phyloP scores from a whole-genome alignment of 2,888 invertebrate genomes.

The Drosophila testacea region DNA sequence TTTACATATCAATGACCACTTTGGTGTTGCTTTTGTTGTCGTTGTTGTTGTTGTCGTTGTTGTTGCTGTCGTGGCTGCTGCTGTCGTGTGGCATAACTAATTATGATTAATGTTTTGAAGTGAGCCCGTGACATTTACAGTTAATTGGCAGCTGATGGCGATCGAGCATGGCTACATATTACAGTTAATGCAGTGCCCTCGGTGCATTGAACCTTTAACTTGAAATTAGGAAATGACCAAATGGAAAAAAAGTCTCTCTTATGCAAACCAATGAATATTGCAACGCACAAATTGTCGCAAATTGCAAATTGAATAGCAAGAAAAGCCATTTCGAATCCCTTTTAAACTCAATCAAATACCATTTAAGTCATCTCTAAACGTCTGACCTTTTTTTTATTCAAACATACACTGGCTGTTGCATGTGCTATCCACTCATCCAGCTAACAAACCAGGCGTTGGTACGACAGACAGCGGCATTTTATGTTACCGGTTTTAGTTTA shows the following conservation, averaged over 20 bases:
- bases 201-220: slow-evolving; percentile 67
- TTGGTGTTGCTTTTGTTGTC: slow-evolving; percentile 23
- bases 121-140: slow-evolving; percentile 74
- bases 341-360: slow-evolving; percentile 23
- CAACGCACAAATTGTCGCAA: slow-evolving; percentile 39
- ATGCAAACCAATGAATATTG: neutral
- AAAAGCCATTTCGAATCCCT: slow-evolving; percentile 15
- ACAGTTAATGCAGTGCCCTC: slow-evolving; percentile 39
- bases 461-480: slow-evolving; percentile 60
- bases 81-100: slow-evolving; percentile 79
- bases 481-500: slow-evolving; percentile 78
- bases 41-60: slow-evolving; percentile 30
- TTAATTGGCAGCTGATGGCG: slow-evolving; percentile 64
- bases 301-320: slow-evolving; percentile 38
- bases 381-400: slow-evolving; percentile 22
- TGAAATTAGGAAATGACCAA: neutral
- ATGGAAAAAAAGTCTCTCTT: neutral
- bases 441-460: slow-evolving; percentile 40
- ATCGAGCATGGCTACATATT: slow-evolving; percentile 17
- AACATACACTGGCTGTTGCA: slow-evolving; percentile 25
- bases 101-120: slow-evolving; percentile 75
- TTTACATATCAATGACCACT: slow-evolving; percentile 73
- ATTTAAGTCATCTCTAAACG: slow-evolving; percentile 22
- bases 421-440: slow-evolving; percentile 36
- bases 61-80: slow-evolving; percentile 16